A percentile compares a stretch with the other conserved stretches of the same genome.
Evolutionary conservation across 1,140 invertebrate species (phyloP).

Genomic region (Wasmannia auropunctata): DNA sequence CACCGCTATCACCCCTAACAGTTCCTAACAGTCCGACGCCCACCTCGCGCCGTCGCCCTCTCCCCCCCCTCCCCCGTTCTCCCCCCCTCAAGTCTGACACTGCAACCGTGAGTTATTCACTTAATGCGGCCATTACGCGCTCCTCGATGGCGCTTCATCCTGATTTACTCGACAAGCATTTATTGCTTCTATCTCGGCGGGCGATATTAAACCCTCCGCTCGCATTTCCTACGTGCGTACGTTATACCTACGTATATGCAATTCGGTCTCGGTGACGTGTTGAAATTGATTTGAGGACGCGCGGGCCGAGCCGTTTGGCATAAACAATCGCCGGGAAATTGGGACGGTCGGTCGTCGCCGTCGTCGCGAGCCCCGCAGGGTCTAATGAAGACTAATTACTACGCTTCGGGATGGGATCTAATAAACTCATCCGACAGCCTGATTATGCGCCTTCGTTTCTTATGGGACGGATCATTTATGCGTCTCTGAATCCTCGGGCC

Average conservation of each 20-base stretch:
- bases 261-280: constrained; percentile 31
- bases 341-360: too few species aligned
- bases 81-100: constrained; percentile 67
- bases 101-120: constrained; percentile 82
- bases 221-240: constrained; percentile 69
- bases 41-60: constrained; percentile 62
- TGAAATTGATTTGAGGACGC: constrained; percentile 49
- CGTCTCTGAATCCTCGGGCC: neutral
- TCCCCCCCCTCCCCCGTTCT: too few species aligned
- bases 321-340: constrained; percentile 45
- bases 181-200: constrained; percentile 81
- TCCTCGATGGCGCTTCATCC: constrained; percentile 83
- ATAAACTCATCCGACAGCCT: neutral
- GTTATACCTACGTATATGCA: constrained; percentile 60
- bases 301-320: constrained; percentile 8
- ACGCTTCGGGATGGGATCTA: neutral
- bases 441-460: neutral
- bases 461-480: neutral
- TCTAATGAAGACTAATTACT: constrained; percentile 36
- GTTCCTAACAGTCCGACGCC: constrained; percentile 76
- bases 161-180: constrained; percentile 84
- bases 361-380: neutral
- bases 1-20: constrained; percentile 80
- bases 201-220: constrained; percentile 73
- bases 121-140: constrained; percentile 83